Base-by-base conservation (phyloP, 2,113 vertebrate genomes). In the Prionailurus viverrinus region DNA sequence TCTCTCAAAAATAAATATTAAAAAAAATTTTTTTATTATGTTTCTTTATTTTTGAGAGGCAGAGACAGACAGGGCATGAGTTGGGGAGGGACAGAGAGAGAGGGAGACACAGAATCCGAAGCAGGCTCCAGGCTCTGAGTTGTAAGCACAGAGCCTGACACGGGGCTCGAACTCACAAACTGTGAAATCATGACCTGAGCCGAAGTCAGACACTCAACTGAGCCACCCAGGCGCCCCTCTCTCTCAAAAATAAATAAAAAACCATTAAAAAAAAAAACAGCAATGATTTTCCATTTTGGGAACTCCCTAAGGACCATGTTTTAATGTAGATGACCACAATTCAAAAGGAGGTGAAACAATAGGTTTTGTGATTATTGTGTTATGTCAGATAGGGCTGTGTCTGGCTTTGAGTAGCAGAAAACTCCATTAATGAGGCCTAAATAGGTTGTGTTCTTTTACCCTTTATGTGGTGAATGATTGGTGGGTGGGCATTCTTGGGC, bases 271-370 rank as follows among this genome's bases (percentile, higher is more conserved):
- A 84, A 86, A 73, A 71, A 71, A 71, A 45, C 45, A 45, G 9
- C n/a, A 91, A 66, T 73, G 23, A 63, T 65, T 90, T 90, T 66
- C 58, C 53, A 11, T 29, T 84, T 71, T 55, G 53, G 53, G 85
- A 92, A 51, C 45, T 65, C 66, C 4, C 4, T 55, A 89, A 74
- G 71, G n/a, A 96, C 51, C 8, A 13, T 39, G 5, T 83, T 45
- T 87, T 82, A 89, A 89, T 58, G 48, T 48, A 89, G 81, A 61
- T 81, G 27, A 66, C 65, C 21, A 92, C 66, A 92, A 84, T 79
- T 85, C 65, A 89, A 48, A 45, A 80, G 39, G 16, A 79, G 19
- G 36, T 92, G 7, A 84, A 89, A 41, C 12, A 71, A 68, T 45
- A 71, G n/a, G 33, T 41, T 96, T 78, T 92, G 18, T 79, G n/a